Percentiles rank a stretch among this genome's conserved stretches.
These are phyloP conservation scores for Poecilia velifera DNA, from an alignment of 2,797 vertebrate genomes.

Conservation along the genomic window DNA sequence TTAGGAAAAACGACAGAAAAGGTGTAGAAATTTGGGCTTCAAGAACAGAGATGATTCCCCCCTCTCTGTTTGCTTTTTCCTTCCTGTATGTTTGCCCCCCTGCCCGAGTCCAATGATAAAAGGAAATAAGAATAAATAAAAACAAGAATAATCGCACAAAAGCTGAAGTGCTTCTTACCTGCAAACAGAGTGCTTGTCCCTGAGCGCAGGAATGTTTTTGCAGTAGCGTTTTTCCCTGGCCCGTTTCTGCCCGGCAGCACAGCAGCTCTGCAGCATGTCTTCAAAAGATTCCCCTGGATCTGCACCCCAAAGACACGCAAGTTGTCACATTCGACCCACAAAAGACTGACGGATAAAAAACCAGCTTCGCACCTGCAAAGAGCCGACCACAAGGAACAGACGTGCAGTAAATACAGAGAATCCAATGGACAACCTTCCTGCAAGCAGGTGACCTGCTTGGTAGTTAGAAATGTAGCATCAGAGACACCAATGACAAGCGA, in stretches of 20 bases:
- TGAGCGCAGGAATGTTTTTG: conserved; percentile 73
- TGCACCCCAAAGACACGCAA: conserved; percentile 40
- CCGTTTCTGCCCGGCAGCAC: conserved; percentile 89
- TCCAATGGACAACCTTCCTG: background rate
- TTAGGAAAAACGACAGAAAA: background rate
- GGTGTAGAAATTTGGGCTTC: background rate
- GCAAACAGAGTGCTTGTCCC: conserved; percentile 81
- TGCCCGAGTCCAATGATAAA: background rate
- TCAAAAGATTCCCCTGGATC: conserved; percentile 74
- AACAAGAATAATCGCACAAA: background rate
- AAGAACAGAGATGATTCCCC: background rate
- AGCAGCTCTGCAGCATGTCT: conserved; percentile 87
- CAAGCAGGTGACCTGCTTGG: background rate
- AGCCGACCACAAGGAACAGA: background rate
- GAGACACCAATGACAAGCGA: background rate
- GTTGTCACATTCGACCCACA: conserved; percentile 36
- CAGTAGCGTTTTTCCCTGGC: conserved; percentile 87
- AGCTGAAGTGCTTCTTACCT: conserved; percentile 74
- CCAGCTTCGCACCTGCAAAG: background rate
- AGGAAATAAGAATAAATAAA: background rate
- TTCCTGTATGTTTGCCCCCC: background rate
- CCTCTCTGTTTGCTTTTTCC: background rate
- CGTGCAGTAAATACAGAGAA: background rate
- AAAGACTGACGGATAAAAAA: conserved; percentile 22
- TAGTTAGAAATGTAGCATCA: background rate